Base-by-base conservation (phyloP, 1,140 invertebrate genomes). In the Drosophila nigromelanica region DNA sequence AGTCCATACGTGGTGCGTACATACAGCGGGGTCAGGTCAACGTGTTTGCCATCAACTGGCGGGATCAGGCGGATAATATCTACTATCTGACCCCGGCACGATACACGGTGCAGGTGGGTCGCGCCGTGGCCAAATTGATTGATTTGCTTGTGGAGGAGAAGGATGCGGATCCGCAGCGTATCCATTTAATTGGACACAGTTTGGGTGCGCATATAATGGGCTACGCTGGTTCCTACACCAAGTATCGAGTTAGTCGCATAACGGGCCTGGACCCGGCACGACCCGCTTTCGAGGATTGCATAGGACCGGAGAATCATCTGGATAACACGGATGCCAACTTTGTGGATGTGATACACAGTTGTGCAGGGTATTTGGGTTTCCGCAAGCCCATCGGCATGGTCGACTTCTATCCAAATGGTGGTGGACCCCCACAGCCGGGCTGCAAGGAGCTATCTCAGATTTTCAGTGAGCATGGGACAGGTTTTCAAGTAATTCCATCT, bases 171-270 rank as follows among this genome's bases (percentile, higher is more conserved):
- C 91, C 93, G 0, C 81, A 93, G 64, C 86, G 93, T 21, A 92
- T 96, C 21, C 95, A 96, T 91, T 92, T 96, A 40, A 94, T 96
- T 47, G 95, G 97, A 0, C 97, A 98, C 92, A 98, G 97, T 80
- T 93, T 98, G 35, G 98, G 98, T 11, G 96, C 97, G 0, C 97
- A 98, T 54, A 95, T 98, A 10, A 96, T 96, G 76, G 97, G 97
- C 12, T 97, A 97, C 89, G 95, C 96, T 0, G 97, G 96, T 0
- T 93, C 92, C 59, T 93, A 93, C 68, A 91, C 94, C 3, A 93
- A 90, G 55, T 92, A 92, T 54, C 92, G 93, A 37, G 93, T 96
- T 4, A 90, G 92, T 15, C 93, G 95, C 89, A 93, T 96, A 1
- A 95, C 95, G 4, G 94, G 94, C 93, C 77, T 97, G 37, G 96